Evolutionary conservation across 2,888 invertebrate species (phyloP), one percentile per base, ranked within the genome.

Genomic region (Carterocephalus palaemon): DNA sequence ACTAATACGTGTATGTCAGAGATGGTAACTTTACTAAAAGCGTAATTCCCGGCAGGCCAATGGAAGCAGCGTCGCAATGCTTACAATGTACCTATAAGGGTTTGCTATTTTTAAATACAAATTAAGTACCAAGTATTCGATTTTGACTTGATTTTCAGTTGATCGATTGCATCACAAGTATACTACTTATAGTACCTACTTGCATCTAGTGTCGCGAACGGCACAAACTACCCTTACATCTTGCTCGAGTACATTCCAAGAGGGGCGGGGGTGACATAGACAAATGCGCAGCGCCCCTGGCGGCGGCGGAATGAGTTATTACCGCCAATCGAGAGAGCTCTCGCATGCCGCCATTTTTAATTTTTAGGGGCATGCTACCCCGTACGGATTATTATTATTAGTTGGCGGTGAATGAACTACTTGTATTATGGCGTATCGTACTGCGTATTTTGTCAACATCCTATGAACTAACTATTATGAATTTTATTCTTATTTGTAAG

Each of bases 291-390:
- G 70, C 66, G 64, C 71, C 74, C 78, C 80, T 78, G 67, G 69
- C 67, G 73, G 72, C 75, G 75, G 74, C 72, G 73, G 75, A 64
- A 81, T 85, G 86, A 85, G 59, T 80, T 80, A 86, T 79, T 52
- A 70, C 78, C 68, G 71, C 84, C 86, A 84, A 85, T 85, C 83
- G 85, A 80, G 79, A 73, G 71, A 75, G 73, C 70, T 71, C 71
- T 67, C 70, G 69, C 70, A 57, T 64, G 78, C 82, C 71, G 85
- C 85, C 85, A 86, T 86, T 84, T 85, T 86, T 85, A 83, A 85
- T 85, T 85, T 81, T 83, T 79, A 80, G 78, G 85, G 84, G 83
- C 75, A 73, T 68, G 60, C 70, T 70, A 75, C 81, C 84, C 71
- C 71, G 57, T 60, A 56, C 53, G 56, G 60, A 68, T 69, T 76